Percentiles rank a stretch among this genome's conserved stretches.
Conservation (phyloP, 35 echinoderm and acorn worm genomes). For the Acanthaster planci region DNA sequence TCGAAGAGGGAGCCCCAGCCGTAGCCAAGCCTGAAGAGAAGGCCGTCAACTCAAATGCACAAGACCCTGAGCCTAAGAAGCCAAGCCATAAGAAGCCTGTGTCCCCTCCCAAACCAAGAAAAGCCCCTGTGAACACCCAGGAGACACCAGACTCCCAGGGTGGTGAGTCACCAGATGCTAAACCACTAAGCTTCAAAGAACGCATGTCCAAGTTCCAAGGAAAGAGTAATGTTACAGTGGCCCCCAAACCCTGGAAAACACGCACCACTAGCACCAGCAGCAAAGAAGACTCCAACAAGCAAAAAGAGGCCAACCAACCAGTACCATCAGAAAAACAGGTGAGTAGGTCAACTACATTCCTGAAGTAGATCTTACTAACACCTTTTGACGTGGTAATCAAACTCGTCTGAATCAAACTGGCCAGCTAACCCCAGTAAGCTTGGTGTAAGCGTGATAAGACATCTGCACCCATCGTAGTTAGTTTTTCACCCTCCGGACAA, state of each 20-base stretch:
- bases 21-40: slow-evolving; percentile 25
- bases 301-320: slow-evolving; percentile 1
- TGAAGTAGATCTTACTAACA: too few relatives aligned
- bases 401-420: too few relatives aligned
- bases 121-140: not conserved
- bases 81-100: slow-evolving; percentile 8
- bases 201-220: slow-evolving; percentile 47
- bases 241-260: not conserved
- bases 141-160: slow-evolving; percentile 23
- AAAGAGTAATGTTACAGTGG: not conserved
- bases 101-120: slow-evolving; percentile 18
- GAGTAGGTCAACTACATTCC: not conserved
- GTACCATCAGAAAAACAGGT: slow-evolving; percentile 4
- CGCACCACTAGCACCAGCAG: not conserved
- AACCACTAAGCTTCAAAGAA: slow-evolving; percentile 53
- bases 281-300: not conserved
- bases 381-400: too few relatives aligned
- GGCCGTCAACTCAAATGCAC: not conserved
- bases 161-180: not conserved
- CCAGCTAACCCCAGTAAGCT: too few relatives aligned
- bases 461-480: too few relatives aligned
- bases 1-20: not conserved
- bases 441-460: too few relatives aligned
- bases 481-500: too few relatives aligned
- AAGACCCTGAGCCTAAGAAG: not conserved